Percentiles rank a stretch among this genome's conserved stretches.
Conservation (phyloP, 2,888 invertebrate species). For the Pocota personata region DNA sequence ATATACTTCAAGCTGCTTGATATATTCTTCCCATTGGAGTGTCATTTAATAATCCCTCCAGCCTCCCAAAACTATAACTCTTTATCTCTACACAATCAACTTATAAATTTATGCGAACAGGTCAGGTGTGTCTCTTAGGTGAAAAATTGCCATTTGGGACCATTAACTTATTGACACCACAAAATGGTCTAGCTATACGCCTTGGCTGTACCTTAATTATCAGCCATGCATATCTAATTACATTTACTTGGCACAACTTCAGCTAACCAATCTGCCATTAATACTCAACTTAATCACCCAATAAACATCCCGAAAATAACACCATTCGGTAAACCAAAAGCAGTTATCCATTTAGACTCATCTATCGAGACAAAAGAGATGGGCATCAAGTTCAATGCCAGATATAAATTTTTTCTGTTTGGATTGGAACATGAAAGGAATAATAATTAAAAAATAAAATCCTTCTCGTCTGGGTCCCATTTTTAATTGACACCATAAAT, state of each 20-base stretch:
- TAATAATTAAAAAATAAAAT: background rate
- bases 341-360: slow-evolving; percentile 28
- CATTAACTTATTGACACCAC: slow-evolving; percentile 40
- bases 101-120: background rate
- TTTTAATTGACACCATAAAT: slow-evolving; percentile 35
- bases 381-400: slow-evolving; percentile 45
- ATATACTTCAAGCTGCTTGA: too few relatives aligned
- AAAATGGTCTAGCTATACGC: slow-evolving; percentile 10
- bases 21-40: too few relatives aligned
- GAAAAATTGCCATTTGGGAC: background rate
- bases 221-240: slow-evolving; percentile 37
- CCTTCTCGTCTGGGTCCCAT: background rate
- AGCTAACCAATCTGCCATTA: slow-evolving; percentile 62
- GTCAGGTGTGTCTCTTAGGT: background rate
- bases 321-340: slow-evolving; percentile 11
- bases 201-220: slow-evolving; percentile 17
- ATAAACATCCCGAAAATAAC: slow-evolving; percentile 56
- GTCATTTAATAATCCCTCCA: too few relatives aligned
- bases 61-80: background rate
- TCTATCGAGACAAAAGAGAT: slow-evolving; percentile 4
- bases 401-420: slow-evolving; percentile 33
- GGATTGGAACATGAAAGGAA: background rate
- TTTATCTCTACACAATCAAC: background rate
- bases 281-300: slow-evolving; percentile 67
- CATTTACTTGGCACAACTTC: slow-evolving; percentile 41